Conservation (phyloP, 2,888 invertebrate species). For the Mamestra brassicae region DNA sequence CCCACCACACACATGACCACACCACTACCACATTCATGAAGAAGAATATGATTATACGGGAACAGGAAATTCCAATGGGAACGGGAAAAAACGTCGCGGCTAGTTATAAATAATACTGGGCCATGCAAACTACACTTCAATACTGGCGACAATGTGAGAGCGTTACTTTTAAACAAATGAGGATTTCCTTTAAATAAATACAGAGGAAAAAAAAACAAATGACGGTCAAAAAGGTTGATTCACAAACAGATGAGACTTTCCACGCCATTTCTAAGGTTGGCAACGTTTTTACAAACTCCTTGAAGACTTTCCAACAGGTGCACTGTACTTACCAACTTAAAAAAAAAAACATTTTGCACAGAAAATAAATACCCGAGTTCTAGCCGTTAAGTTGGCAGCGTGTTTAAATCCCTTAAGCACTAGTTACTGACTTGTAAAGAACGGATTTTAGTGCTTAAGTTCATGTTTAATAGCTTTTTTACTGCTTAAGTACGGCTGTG, state of each 20-base stretch:
- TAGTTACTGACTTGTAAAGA: slow-evolving; percentile 37
- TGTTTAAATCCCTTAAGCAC: slow-evolving; percentile 21
- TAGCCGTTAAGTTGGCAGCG: slow-evolving; percentile 2
- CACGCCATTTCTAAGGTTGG: not conserved
- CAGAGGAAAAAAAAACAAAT: not conserved
- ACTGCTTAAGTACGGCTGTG: slow-evolving; percentile 14
- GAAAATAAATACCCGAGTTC: not conserved
- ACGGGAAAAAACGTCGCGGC: no score
- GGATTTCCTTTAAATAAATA: not conserved
- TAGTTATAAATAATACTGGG: no score
- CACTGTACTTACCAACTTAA: not conserved
- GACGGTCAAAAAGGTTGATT: slow-evolving; percentile 1
- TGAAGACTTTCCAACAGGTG: not conserved
- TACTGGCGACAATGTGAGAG: not conserved
- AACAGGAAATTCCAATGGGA: no score
- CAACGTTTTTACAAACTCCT: not conserved
- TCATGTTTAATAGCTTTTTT: slow-evolving; percentile 32
- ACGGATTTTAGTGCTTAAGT: slow-evolving; percentile 26
- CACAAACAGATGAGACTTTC: not conserved
- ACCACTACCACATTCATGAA: no score
- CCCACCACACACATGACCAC: no score
- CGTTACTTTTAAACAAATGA: not conserved
- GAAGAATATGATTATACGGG: no score
- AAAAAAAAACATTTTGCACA: not conserved
- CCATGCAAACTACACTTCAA: not conserved